Percentiles rank a stretch among this genome's conserved stretches.
These are phyloP conservation scores for Drosophila yooni DNA, from an alignment of 2,888 invertebrate genomes.

Conservation along the genomic window DNA sequence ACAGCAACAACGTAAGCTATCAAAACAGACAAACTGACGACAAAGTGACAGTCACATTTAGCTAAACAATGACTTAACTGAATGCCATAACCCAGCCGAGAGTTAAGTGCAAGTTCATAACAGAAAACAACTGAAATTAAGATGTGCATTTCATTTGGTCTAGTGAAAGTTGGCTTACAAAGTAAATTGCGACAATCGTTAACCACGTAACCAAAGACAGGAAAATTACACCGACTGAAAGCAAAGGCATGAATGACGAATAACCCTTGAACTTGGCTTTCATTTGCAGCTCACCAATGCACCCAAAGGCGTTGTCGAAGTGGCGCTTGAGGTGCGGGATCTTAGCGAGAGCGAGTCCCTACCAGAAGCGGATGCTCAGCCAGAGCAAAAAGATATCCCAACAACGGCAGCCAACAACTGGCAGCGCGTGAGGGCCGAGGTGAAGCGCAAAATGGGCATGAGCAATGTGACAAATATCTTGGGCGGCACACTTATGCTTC, in stretches of 20 bases:
- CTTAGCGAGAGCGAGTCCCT: constrained; percentile 52
- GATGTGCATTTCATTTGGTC: constrained; percentile 40
- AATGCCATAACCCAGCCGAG: constrained; percentile 24
- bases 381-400: constrained; percentile 14
- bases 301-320: constrained; percentile 83
- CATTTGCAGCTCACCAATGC: constrained; percentile 75
- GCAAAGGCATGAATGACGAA: constrained; percentile 13
- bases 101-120: constrained; percentile 33
- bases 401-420: constrained; percentile 58
- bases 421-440: constrained; percentile 81
- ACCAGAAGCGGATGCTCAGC: neutral
- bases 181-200: constrained; percentile 46
- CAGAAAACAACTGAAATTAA: constrained; percentile 37
- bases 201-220: constrained; percentile 33
- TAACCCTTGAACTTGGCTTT: constrained; percentile 33
- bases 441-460: constrained; percentile 82
- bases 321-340: constrained; percentile 83
- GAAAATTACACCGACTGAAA: constrained; percentile 23
- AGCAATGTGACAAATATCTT: constrained; percentile 61
- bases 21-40: constrained; percentile 35
- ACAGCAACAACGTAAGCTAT: constrained; percentile 66
- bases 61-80: constrained; percentile 51
- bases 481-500: constrained; percentile 66
- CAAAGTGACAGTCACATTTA: constrained; percentile 26
- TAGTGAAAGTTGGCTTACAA: constrained; percentile 48